Conservation (phyloP, 2,113 vertebrate genomes). For the Poeciliopsis retropinna region DNA sequence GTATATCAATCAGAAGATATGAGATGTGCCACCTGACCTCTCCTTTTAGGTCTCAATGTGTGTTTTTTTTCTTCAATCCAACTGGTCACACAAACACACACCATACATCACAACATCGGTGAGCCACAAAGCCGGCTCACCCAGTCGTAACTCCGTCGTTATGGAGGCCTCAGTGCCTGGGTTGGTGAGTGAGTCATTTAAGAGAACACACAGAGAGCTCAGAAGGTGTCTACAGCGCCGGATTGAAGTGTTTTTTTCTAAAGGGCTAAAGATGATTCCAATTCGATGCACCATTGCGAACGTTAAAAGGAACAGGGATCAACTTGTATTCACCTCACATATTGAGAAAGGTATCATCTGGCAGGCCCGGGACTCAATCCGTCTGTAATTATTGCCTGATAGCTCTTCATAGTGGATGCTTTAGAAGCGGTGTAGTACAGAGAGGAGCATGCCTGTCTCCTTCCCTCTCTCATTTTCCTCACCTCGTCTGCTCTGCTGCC, state of each 20-base stretch:
- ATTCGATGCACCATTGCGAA: neutral
- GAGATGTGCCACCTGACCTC: too few relatives aligned
- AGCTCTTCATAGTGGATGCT: neutral
- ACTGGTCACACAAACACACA: too few relatives aligned
- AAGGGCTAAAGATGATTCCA: neutral
- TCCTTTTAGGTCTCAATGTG: too few relatives aligned
- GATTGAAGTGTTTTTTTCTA: neutral
- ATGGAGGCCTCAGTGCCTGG: neutral
- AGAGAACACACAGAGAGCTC: too few relatives aligned
- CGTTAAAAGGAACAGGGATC: neutral
- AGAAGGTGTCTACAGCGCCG: too few relatives aligned
- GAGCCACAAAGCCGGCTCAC: too few relatives aligned
- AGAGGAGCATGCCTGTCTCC: neutral
- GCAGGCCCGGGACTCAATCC: slow-evolving; percentile 14
- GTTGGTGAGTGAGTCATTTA: too few relatives aligned
- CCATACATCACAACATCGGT: too few relatives aligned
- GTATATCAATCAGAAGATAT: too few relatives aligned
- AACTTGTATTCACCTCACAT: neutral
- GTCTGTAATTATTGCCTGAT: slow-evolving; percentile 1
- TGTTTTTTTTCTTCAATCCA: too few relatives aligned
- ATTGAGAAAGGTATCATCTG: slow-evolving; percentile 14
- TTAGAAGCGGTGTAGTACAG: neutral
- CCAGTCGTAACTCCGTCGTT: neutral
- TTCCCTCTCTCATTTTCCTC: slow-evolving; percentile 5
- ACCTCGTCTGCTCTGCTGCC: neutral